These are phyloP conservation scores for Drusus annulatus DNA, from an alignment of 1,140 invertebrate genomes.

Conservation along the genomic window DNA sequence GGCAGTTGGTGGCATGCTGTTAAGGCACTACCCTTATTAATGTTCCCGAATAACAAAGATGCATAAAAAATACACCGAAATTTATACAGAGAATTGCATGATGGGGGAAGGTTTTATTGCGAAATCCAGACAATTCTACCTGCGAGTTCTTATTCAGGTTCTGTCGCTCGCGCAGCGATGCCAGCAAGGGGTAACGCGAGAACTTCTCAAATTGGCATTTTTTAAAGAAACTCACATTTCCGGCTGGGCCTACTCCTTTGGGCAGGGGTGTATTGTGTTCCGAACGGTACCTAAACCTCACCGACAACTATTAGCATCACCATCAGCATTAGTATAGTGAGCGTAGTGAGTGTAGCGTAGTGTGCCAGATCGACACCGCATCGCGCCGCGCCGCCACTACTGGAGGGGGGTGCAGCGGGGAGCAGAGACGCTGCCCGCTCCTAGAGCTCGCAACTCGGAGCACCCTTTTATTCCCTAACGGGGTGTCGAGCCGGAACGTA, in stretches of 20 bases:
- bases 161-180: conserved; percentile 42
- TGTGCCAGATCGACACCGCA: no score
- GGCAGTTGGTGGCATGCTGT: conserved; percentile 59
- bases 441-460: conserved; percentile 1
- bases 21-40: conserved; percentile 52
- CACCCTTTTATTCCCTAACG: conserved; percentile 59
- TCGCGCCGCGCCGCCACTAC: neutral
- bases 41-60: conserved; percentile 56
- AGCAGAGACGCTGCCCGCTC: conserved; percentile 18
- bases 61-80: conserved; percentile 52
- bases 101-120: conserved; percentile 53
- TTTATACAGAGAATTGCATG: conserved; percentile 52
- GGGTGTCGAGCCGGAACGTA: conserved; percentile 56
- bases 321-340: no score
- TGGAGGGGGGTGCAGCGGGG: neutral
- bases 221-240: conserved; percentile 48
- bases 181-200: conserved; percentile 48
- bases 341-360: no score
- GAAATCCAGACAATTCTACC: conserved; percentile 57
- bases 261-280: neutral
- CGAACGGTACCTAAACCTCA: neutral
- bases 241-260: conserved; percentile 43
- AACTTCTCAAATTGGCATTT: conserved; percentile 33
- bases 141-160: conserved; percentile 34
- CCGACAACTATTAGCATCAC: neutral